These are phyloP conservation scores for Bibio marci DNA, from an alignment of 2,888 invertebrate genomes.

Conservation along the genomic window DNA sequence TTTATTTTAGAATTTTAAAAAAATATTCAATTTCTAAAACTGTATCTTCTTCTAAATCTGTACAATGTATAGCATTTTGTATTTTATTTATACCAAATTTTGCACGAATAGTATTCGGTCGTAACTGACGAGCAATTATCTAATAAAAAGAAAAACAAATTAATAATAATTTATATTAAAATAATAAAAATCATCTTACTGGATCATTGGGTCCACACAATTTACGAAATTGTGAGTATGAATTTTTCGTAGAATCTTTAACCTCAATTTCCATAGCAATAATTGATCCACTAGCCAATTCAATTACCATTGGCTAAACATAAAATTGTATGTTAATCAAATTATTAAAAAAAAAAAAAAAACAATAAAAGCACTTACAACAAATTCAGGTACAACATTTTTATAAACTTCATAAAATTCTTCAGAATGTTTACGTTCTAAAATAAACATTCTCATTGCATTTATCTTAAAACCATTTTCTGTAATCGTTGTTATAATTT, in stretches of 20 bases:
- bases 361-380: slow-evolving; percentile 28
- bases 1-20: slow-evolving; percentile 48
- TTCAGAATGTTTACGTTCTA: slow-evolving; percentile 69
- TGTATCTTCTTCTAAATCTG: slow-evolving; percentile 80
- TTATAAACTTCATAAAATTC: slow-evolving; percentile 90
- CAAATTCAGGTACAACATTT: slow-evolving; percentile 65
- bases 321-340: not conserved
- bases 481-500: slow-evolving; percentile 53
- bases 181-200: slow-evolving; percentile 32
- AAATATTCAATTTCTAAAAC: slow-evolving; percentile 66
- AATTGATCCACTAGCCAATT: slow-evolving; percentile 70
- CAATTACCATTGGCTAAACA: slow-evolving; percentile 61
- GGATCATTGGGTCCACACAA: slow-evolving; percentile 81
- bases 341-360: slow-evolving; percentile 2
- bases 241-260: slow-evolving; percentile 37
- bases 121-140: slow-evolving; percentile 71
- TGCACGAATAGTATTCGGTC: slow-evolving; percentile 71
- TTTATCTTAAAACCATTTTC: slow-evolving; percentile 62
- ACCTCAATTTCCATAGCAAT: slow-evolving; percentile 69
- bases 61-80: slow-evolving; percentile 83
- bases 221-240: slow-evolving; percentile 58
- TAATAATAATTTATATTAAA: slow-evolving; percentile 1
- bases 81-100: slow-evolving; percentile 67
- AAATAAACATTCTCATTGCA: slow-evolving; percentile 59
- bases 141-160: slow-evolving; percentile 20